phyloP scores from a whole-genome alignment of 1,140 invertebrate species.

The Hyphantria cunea region DNA sequence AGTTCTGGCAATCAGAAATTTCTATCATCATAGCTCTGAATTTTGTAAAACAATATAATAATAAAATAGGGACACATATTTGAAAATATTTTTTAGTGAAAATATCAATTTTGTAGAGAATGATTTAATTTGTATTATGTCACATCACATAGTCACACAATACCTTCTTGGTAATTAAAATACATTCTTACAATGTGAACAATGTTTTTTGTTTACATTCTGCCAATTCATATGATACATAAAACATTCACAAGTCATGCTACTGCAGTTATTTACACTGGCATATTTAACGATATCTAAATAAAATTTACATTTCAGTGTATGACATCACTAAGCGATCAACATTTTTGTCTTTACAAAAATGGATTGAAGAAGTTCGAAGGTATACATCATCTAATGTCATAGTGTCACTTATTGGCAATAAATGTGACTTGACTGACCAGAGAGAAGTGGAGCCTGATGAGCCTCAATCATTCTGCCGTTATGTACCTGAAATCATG shows the following conservation, averaged over 20 bases:
- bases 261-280: not conserved
- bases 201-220: too few species aligned
- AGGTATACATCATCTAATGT: slow-evolving; percentile 96
- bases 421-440: slow-evolving; percentile 93
- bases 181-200: too few species aligned
- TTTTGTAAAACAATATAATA: too few species aligned
- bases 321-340: slow-evolving; percentile 97
- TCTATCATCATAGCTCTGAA: too few species aligned
- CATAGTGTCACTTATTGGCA: slow-evolving; percentile 94
- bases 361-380: slow-evolving; percentile 97
- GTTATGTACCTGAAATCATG: slow-evolving; percentile 92
- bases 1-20: too few species aligned
- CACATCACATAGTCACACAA: too few species aligned
- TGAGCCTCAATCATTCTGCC: slow-evolving; percentile 92
- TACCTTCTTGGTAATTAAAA: too few species aligned
- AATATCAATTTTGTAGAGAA: too few species aligned
- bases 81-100: too few species aligned
- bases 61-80: too few species aligned
- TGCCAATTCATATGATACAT: not conserved
- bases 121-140: too few species aligned
- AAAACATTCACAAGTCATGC: not conserved
- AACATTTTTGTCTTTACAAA: slow-evolving; percentile 93
- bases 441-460: slow-evolving; percentile 91
- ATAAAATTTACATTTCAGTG: slow-evolving; percentile 84
- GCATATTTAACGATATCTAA: too few species aligned